Conservation (phyloP, 1,140 invertebrate species). For the Pollicipes pollicipes region DNA sequence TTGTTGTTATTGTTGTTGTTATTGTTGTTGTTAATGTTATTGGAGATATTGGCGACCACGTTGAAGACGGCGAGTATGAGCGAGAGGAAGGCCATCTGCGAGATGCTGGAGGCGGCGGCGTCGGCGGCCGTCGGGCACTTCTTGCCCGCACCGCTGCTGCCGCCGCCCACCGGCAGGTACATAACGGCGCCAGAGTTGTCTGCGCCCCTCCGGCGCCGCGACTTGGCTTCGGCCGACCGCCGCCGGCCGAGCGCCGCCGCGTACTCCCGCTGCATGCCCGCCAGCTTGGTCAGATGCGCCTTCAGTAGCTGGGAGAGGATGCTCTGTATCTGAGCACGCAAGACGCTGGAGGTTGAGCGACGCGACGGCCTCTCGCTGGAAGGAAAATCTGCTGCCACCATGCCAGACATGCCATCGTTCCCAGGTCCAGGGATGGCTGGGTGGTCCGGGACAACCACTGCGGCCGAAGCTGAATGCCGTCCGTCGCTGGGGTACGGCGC, state of each 20-base stretch:
- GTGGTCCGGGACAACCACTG: too few relatives aligned
- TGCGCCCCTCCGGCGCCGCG: too few relatives aligned
- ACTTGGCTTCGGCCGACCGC: too few relatives aligned
- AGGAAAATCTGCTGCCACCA: too few relatives aligned
- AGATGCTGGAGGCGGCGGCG: constrained; percentile 13
- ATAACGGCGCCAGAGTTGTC: constrained; percentile 8
- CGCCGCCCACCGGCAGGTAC: constrained; percentile 12
- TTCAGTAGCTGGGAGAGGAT: background rate
- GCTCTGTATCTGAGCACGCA: background rate
- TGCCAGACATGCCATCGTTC: too few relatives aligned
- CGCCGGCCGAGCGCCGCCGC: background rate
- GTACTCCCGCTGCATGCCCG: background rate
- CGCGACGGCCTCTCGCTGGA: too few relatives aligned
- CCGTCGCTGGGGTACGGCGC: too few relatives aligned
- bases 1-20: constrained; percentile 16
- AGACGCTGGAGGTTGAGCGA: background rate
- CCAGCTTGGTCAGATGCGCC: background rate
- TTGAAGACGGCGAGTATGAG: constrained; percentile 13
- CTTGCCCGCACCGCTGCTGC: background rate
- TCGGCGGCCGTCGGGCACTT: constrained; percentile 14
- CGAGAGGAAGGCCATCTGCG: constrained; percentile 15
- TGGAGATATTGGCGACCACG: constrained; percentile 14
- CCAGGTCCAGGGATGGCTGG: too few relatives aligned
- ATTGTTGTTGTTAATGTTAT: constrained; percentile 16
- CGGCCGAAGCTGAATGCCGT: too few relatives aligned